Evolutionary conservation across 2,797 vertebrate genomes (phyloP), one percentile per base, ranked within the genome.

Genomic region (Esox lucius): DNA sequence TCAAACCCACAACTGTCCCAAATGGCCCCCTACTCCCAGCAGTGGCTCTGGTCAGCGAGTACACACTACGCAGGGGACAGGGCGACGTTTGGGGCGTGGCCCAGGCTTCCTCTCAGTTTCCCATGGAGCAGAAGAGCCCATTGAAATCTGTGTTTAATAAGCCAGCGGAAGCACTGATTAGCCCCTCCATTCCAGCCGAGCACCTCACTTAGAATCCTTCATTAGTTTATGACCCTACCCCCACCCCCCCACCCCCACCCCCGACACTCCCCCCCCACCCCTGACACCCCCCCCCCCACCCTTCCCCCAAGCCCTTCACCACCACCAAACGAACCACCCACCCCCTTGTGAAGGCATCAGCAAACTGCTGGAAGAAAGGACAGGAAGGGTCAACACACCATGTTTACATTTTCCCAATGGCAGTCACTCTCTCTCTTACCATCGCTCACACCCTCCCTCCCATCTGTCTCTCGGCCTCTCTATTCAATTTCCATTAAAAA

Each of bases 181-280:
- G 87, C 87, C 87, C 84, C 85, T 87, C 91, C 84, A 85, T 90
- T 91, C 87, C 82, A 80, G 88, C 86, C 85, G 88, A 89, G 92
- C 91, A 90, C 92, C 90, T 88, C 92, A 93, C 93, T 93, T 92
- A 93, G 91, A 92, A 91, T 89, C 89, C 92, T 93, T 92, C 92
- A 94, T 94, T 94, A 93, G 90, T 94, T 93, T 94, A 94, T 92
- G 92, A 94, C 91, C 89, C 46, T 42, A 8, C 73, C 71, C 67
- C 31, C 66, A 35, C 46, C 72, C 53, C 53, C n/a, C 19, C 19
- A 3, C 19, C 53, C n/a, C n/a, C 19, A 56, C 49, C 49, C 19
- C 17, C 16, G 17, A 16, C 49, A 7, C 6, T 16, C 4, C 53
- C 19, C 17, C n/a, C 26, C 22, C 51, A 16, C 22, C 56, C 46